A percentile compares a stretch with the other conserved stretches of the same genome.
Evolutionary conservation across 2,797 vertebrate species (phyloP).

Genomic region (Danio tinwini): DNA sequence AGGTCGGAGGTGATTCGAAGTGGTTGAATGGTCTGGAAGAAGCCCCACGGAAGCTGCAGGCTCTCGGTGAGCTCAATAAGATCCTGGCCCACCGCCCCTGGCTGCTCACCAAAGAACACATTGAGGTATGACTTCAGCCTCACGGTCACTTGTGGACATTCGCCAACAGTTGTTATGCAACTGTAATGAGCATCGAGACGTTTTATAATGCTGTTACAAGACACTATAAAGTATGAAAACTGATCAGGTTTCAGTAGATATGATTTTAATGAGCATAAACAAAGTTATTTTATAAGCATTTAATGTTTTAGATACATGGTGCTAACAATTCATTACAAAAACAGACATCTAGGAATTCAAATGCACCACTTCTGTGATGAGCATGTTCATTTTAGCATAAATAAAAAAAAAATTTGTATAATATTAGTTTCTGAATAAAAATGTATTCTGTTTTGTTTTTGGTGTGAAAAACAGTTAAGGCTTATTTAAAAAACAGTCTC

Average conservation of each 20-base stretch:
- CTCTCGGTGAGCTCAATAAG: conserved; percentile 96
- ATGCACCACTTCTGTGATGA: background rate
- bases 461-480: background rate
- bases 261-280: background rate
- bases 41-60: conserved; percentile 93
- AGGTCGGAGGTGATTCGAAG: conserved; percentile 93
- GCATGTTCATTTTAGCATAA: background rate
- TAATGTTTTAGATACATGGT: background rate
- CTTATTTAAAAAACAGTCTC: too few relatives aligned
- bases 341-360: background rate
- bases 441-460: background rate
- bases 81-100: conserved; percentile 96
- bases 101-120: conserved; percentile 98
- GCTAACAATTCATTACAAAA: background rate
- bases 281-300: background rate
- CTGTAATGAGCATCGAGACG: background rate
- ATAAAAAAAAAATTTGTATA: too few relatives aligned
- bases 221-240: background rate
- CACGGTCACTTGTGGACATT: conserved; percentile 1
- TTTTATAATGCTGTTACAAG: conserved; percentile 14
- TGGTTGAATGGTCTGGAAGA: conserved; percentile 95
- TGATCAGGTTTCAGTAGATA: background rate
- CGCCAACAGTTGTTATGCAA: conserved; percentile 19
- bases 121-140: conserved; percentile 83
- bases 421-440: background rate